Percentiles rank a stretch among this genome's conserved stretches.
Evolutionary conservation across 2,113 vertebrate species (phyloP).

Genomic region (Seriola aureovittata): DNA sequence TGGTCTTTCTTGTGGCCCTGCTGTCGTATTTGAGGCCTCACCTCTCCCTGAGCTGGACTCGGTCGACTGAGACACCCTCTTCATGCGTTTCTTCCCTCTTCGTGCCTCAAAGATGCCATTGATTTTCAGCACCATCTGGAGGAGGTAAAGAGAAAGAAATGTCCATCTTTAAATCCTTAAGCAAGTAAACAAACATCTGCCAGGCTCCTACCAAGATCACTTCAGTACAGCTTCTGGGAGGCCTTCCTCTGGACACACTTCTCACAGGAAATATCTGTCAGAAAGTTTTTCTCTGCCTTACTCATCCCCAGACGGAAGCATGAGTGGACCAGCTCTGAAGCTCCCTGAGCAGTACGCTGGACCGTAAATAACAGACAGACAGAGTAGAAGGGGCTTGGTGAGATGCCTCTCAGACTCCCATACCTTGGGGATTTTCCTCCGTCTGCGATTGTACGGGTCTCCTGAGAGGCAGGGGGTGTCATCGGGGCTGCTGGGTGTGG

Average conservation of each 20-base stretch:
- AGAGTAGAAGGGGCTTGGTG: not conserved
- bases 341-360: not conserved
- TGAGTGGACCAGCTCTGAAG: slow-evolving; percentile 30
- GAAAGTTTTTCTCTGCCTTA: slow-evolving; percentile 18
- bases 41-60: slow-evolving; percentile 96
- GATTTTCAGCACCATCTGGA: slow-evolving; percentile 95
- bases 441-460: slow-evolving; percentile 92
- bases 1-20: not conserved
- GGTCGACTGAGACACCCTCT: slow-evolving; percentile 93
- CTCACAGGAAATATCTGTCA: slow-evolving; percentile 42
- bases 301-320: slow-evolving; percentile 38
- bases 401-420: slow-evolving; percentile 7
- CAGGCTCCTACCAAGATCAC: slow-evolving; percentile 18
- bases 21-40: slow-evolving; percentile 61
- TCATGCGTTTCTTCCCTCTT: slow-evolving; percentile 95
- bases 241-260: slow-evolving; percentile 34
- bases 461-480: slow-evolving; percentile 94
- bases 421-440: slow-evolving; percentile 97
- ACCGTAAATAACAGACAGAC: slow-evolving; percentile 48
- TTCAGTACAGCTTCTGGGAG: slow-evolving; percentile 34
- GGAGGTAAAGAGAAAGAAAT: slow-evolving; percentile 40
- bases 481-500: slow-evolving; percentile 96
- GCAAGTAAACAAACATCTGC: slow-evolving; percentile 28
- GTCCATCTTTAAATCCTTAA: slow-evolving; percentile 22
- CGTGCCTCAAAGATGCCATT: slow-evolving; percentile 94